Evolutionary conservation across 2,113 vertebrate species (phyloP).

Genomic region (Pluvialis apricaria): DNA sequence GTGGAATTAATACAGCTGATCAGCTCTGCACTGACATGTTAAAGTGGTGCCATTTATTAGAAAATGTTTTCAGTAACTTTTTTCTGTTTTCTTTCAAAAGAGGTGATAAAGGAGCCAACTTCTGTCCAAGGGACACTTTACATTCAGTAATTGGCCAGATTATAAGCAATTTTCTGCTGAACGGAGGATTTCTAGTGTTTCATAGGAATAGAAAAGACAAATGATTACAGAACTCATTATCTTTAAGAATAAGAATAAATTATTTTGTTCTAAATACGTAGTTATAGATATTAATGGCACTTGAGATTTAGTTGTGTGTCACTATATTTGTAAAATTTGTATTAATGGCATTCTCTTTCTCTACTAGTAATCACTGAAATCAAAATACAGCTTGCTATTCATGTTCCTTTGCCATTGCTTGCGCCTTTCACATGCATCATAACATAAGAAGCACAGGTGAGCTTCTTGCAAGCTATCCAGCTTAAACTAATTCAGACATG

Average conservation of each 20-base stretch:
- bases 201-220: not conserved
- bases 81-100: not conserved
- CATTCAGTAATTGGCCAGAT: not conserved
- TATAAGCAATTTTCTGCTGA: not conserved
- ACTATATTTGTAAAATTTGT: not conserved
- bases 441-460: not conserved
- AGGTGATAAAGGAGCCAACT: not conserved
- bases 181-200: not conserved
- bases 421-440: not conserved
- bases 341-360: not conserved
- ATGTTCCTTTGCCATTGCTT: not conserved
- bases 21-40: not conserved
- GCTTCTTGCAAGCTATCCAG: not conserved
- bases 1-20: not conserved
- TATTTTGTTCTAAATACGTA: not conserved
- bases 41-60: not conserved
- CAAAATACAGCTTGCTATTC: not conserved
- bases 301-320: not conserved
- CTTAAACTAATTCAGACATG: not conserved
- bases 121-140: not conserved
- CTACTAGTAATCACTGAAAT: not conserved
- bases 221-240: not conserved
- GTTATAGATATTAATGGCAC: not conserved
- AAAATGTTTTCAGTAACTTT: not conserved
- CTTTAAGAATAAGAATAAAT: not conserved